Evolutionary conservation across 2,113 vertebrate genomes (phyloP).

Genomic region (Pithys albifrons): DNA sequence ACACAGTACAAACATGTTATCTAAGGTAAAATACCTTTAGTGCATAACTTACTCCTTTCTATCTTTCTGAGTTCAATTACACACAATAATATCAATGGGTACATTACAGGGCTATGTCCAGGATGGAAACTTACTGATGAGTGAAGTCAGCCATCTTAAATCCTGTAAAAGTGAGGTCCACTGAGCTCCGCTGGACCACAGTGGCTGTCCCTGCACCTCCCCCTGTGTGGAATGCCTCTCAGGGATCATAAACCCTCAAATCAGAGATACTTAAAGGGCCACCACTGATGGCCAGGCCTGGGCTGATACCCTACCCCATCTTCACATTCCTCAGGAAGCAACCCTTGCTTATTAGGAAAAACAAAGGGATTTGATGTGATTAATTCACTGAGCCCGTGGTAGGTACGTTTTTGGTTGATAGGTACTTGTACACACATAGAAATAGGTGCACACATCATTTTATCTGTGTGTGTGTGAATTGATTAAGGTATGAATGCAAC

Average conservation of each 20-base stretch:
- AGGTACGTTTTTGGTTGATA: not conserved
- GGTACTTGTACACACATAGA: not conserved
- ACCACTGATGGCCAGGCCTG: accelerated
- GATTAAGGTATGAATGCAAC: not conserved
- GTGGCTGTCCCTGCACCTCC: not conserved
- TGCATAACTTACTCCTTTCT: not conserved
- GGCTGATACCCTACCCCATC: no score
- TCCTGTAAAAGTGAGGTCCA: accelerated
- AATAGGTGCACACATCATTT: not conserved
- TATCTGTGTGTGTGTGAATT: not conserved
- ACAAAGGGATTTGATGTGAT: not conserved
- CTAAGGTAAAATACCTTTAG: not conserved
- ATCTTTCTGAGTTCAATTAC: not conserved
- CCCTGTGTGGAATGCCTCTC: not conserved
- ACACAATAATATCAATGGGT: not conserved
- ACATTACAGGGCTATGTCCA: not conserved
- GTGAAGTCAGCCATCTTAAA: accelerated
- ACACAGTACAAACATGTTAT: not conserved
- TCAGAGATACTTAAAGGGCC: not conserved
- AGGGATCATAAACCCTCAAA: no score
- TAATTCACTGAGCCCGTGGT: not conserved
- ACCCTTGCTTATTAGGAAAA: not conserved
- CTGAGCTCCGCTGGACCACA: not conserved
- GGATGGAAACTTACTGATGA: not conserved
- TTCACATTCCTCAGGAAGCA: not conserved